Percentiles rank a stretch among this genome's conserved stretches.
Conservation (phyloP, 2,113 vertebrate genomes). For the Hemiprocne comata region DNA sequence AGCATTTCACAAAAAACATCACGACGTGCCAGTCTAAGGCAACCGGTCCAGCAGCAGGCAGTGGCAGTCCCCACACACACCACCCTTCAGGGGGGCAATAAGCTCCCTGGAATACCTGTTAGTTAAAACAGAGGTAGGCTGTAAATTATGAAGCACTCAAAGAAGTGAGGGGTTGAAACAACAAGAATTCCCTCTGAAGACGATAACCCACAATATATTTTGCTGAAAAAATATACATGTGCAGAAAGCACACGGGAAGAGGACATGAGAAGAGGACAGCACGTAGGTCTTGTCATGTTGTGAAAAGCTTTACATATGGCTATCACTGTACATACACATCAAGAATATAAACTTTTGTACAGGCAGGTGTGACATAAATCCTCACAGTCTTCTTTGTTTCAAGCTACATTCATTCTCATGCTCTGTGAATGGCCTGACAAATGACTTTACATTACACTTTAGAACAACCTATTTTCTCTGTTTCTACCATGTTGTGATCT, state of each 20-base stretch:
- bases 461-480: conserved; percentile 2
- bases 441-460: background rate
- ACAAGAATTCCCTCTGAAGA: background rate
- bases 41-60: background rate
- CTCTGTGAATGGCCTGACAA: conserved; percentile 10
- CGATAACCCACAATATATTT: background rate
- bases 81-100: background rate
- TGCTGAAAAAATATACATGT: background rate
- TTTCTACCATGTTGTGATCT: conserved; percentile 17
- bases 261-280: background rate
- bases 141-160: background rate
- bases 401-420: background rate
- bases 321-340: background rate
- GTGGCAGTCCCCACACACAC: too few relatives aligned
- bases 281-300: background rate
- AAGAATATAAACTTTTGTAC: background rate
- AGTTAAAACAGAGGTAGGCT: background rate
- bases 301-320: background rate
- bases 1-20: background rate
- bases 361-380: background rate
- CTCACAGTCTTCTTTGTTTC: background rate
- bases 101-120: background rate
- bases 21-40: background rate
- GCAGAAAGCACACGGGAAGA: background rate
- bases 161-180: background rate